phyloP scores from a whole-genome alignment of 2,888 invertebrate species.

The Lasiommata megera region DNA sequence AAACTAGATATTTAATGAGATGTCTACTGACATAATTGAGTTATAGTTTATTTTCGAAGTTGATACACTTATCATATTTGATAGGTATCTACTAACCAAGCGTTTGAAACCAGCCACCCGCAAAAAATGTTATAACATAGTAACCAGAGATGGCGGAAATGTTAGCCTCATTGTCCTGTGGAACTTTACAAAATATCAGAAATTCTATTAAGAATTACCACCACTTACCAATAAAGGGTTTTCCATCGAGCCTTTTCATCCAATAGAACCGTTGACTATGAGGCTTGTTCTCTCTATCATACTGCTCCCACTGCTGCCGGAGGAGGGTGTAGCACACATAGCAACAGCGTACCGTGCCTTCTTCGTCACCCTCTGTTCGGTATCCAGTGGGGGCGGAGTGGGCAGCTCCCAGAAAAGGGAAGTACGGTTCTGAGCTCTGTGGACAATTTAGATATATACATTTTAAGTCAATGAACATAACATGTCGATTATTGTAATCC shows the following conservation, averaged over 20 bases:
- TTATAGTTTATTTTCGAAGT: too few relatives aligned
- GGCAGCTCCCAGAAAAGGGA: constrained; percentile 91
- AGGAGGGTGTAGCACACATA: constrained; percentile 93
- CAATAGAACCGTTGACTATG: constrained; percentile 94
- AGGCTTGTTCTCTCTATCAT: constrained; percentile 92
- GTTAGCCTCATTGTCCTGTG: too few relatives aligned
- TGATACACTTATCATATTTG: too few relatives aligned
- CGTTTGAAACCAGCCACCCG: too few relatives aligned
- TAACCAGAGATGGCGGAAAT: too few relatives aligned
- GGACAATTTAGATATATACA: constrained; percentile 2
- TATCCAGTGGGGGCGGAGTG: constrained; percentile 93
- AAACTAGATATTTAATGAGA: too few relatives aligned
- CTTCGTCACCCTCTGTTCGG: constrained; percentile 71
- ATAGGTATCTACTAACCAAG: too few relatives aligned
- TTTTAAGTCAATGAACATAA: too few relatives aligned
- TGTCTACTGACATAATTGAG: too few relatives aligned
- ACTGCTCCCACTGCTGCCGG: constrained; percentile 95
- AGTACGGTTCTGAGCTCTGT: constrained; percentile 87
- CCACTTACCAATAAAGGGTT: constrained; percentile 87
- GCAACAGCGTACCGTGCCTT: constrained; percentile 87
- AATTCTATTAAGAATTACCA: not conserved
- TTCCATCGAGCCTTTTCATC: constrained; percentile 95
- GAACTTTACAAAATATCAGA: too few relatives aligned
- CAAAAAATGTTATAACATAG: too few relatives aligned
- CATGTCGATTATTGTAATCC: too few relatives aligned